Conservation (phyloP, 2,113 vertebrate genomes). For the Lepidothrix coronata region DNA sequence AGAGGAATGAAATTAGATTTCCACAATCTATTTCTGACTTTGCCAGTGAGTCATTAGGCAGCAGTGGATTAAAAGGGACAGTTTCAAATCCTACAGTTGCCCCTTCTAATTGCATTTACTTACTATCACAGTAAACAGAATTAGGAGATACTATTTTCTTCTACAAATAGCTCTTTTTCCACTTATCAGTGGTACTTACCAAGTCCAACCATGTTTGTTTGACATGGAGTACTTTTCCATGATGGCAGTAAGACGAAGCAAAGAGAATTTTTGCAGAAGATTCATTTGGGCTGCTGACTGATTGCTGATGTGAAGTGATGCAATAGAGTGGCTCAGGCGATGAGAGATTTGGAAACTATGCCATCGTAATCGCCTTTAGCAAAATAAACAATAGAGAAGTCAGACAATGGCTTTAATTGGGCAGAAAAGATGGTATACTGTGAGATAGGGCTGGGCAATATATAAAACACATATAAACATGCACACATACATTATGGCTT, state of each 20-base stretch:
- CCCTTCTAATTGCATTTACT: background rate
- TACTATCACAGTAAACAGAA: background rate
- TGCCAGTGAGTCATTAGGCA: background rate
- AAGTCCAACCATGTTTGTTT: slow-evolving; percentile 97
- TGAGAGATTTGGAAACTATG: slow-evolving; percentile 93
- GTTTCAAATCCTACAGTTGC: background rate
- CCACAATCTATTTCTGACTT: background rate
- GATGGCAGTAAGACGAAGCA: slow-evolving; percentile 93
- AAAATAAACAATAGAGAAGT: background rate
- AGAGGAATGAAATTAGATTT: slow-evolving; percentile 5
- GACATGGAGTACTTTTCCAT: slow-evolving; percentile 97
- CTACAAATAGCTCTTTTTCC: background rate
- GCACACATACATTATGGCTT: background rate
- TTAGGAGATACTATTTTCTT: background rate
- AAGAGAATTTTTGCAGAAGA: slow-evolving; percentile 92
- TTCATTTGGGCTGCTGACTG: slow-evolving; percentile 93
- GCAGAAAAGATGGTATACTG: background rate
- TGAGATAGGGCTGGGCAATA: background rate
- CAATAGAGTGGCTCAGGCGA: slow-evolving; percentile 80
- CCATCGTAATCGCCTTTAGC: slow-evolving; percentile 81
- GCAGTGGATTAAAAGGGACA: background rate
- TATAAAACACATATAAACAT: background rate
- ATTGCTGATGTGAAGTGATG: slow-evolving; percentile 89
- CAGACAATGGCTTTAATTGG: background rate
- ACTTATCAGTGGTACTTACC: slow-evolving; percentile 75